Evolutionary conservation across 1,140 invertebrate species (phyloP), one percentile per base, ranked within the genome.

Genomic region (Psilanteris sp.): DNA sequence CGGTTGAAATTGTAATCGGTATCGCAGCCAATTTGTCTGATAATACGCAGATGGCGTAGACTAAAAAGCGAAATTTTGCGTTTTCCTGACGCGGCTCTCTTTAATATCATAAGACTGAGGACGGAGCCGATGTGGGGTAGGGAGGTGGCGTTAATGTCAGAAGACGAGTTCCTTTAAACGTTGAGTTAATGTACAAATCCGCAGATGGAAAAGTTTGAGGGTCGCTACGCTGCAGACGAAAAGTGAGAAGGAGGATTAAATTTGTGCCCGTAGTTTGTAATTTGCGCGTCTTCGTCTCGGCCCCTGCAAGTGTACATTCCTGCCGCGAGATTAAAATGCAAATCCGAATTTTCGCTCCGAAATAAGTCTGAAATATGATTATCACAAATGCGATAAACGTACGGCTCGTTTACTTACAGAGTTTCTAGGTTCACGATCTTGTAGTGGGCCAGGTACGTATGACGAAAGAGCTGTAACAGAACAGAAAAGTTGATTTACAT

Each of bases 361-460:
- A 74, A 74, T 74, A 74, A 74, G 71, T 83, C 81, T 84, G 50
- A 84, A 84, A 85, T 85, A 85, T 81, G 77, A 84, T 84, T 84
- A 81, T 76, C 34, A 29, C 67, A 77, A 81, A 81, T 74, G 68
- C 68, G 62, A 74, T 70, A 72, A 79, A 66, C 37, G 71, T 73
- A 67, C 43, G 64, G 61, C 67, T 77, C 77, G 77, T 85, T 83
- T 87, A 89, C 88, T 89, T 83, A 91, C 90, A 82, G 75, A 36
- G 87, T 91, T 71, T 84, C 77, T 59, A 91, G 70, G 68, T 91
- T 89, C 54, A 91, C 86, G 70, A 91, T 89, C 55, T 84, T 89
- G 83, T 91, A 91, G 54, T 88, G 85, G 59, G 91, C 91, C 72
- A 89, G 81, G 74, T 88, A 90, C 20, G 90, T 90, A 77, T 91